phyloP scores from a whole-genome alignment of 2,888 invertebrate genomes.

The Parnassius smintheus region DNA sequence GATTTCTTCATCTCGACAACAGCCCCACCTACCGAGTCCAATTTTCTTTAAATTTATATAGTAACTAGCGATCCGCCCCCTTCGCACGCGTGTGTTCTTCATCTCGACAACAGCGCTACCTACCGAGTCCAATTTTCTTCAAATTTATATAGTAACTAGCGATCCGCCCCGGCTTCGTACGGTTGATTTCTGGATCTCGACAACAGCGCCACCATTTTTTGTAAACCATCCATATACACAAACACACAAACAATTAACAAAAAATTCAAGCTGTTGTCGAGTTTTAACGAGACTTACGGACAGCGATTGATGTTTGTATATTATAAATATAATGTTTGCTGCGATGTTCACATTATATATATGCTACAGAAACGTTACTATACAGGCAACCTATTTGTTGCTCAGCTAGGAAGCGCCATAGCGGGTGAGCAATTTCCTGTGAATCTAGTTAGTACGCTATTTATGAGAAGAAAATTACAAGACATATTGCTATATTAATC shows the following conservation, averaged over 20 bases:
- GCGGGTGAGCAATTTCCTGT: conserved; percentile 20
- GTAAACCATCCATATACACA: neutral
- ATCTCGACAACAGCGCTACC: too few species aligned
- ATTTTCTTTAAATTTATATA: too few species aligned
- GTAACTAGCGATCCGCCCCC: too few species aligned
- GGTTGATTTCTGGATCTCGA: neutral
- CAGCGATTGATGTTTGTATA: neutral
- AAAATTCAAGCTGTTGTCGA: too few species aligned
- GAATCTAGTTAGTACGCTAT: conserved; percentile 17
- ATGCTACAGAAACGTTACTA: neutral
- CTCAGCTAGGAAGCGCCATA: conserved; percentile 5
- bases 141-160: too few species aligned
- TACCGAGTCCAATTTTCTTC: too few species aligned
- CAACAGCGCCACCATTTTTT: neutral
- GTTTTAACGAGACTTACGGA: neutral
- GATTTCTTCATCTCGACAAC: too few species aligned
- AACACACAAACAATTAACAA: neutral
- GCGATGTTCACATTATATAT: neutral
- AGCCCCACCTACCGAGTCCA: too few species aligned
- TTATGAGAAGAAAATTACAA: conserved; percentile 17
- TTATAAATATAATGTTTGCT: neutral
- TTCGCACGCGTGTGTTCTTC: too few species aligned
- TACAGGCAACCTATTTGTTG: neutral
- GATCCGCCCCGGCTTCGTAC: too few species aligned
- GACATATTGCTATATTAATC: neutral